phyloP scores from a whole-genome alignment of 2,113 vertebrate species.

The Burhinus oedicnemus region DNA sequence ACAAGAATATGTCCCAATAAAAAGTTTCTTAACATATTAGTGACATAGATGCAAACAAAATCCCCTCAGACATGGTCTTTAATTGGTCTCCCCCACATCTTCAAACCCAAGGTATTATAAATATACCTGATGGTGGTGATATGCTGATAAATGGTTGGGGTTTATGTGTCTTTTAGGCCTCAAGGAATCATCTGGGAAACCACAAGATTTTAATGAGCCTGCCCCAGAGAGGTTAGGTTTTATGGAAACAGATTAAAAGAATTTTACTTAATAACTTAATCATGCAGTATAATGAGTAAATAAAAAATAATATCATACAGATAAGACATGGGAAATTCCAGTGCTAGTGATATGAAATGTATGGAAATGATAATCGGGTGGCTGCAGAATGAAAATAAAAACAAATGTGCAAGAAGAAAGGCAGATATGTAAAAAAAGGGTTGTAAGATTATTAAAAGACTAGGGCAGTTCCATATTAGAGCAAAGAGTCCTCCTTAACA shows the following conservation, averaged over 20 bases:
- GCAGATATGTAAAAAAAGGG: not conserved
- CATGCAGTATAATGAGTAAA: slow-evolving; percentile 20
- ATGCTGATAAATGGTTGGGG: not conserved
- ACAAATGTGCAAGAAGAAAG: slow-evolving; percentile 14
- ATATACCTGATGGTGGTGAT: not conserved
- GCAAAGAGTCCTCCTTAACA: not conserved
- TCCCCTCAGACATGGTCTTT: not conserved
- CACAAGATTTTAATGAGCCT: slow-evolving; percentile 16
- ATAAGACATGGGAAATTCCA: slow-evolving; percentile 63
- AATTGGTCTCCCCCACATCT: not conserved
- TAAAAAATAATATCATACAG: not conserved
- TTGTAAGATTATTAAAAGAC: not conserved
- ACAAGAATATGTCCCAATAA: not conserved
- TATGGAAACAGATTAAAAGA: slow-evolving; percentile 37
- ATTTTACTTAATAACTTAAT: slow-evolving; percentile 24
- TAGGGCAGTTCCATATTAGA: not conserved
- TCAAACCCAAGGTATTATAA: not conserved
- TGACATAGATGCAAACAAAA: not conserved
- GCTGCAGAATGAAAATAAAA: slow-evolving; percentile 30
- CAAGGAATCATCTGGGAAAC: slow-evolving; percentile 3
- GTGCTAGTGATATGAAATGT: not conserved
- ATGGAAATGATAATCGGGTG: slow-evolving; percentile 7
- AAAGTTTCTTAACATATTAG: not conserved
- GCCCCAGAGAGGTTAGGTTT: not conserved
- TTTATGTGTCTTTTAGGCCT: not conserved